Evolutionary conservation across 2,888 invertebrate species (phyloP), one percentile per base, ranked within the genome.

Genomic region (Diarsia rubi): DNA sequence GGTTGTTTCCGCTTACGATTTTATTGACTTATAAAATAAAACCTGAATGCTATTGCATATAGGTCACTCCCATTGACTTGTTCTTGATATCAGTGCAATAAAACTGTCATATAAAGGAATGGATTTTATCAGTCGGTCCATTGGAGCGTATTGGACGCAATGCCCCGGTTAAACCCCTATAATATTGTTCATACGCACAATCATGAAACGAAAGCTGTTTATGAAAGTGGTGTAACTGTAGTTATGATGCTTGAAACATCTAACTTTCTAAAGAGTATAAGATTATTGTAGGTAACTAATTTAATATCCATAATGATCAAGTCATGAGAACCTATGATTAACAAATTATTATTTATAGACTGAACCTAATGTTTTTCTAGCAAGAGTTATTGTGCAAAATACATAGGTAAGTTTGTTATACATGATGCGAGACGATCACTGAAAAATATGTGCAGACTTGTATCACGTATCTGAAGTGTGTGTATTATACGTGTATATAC

Each of bases 401-500:
- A 81, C 11, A 37, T 37, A 37, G 37, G 37, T 37, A 37, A 37
- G 37, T 37, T 6, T 37, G 1, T 31, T 19, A 65, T 14, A 62
- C 45, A 19, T 27, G 9, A 21, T n/a, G n/a, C n/a, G 21, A 77
- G 64, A 71, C 68, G 65, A 54, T 69, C 57, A 60, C 70, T 83
- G 85, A 88, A 87, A 88, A 86, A 85, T 82, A 83, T 78, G 77
- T 78, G 72, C 69, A 82, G 78, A 79, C 71, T 67, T 86, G 78
- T 84, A 79, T 79, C 85, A 80, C 79, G 78, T 85, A 83, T 88
- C 81, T 81, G 78, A 84, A 85, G 82, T 82, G 79, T 86, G 65
- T 79, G 11, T 80, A 31, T 52, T 80, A 24, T 52, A 79, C 47
- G 42, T 54, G 54, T 82, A n/a, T n/a, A n/a, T n/a, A 37, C 37